Base-by-base conservation (phyloP, 2,797 vertebrate genomes). In the Neosilurus mollespiculum region DNA sequence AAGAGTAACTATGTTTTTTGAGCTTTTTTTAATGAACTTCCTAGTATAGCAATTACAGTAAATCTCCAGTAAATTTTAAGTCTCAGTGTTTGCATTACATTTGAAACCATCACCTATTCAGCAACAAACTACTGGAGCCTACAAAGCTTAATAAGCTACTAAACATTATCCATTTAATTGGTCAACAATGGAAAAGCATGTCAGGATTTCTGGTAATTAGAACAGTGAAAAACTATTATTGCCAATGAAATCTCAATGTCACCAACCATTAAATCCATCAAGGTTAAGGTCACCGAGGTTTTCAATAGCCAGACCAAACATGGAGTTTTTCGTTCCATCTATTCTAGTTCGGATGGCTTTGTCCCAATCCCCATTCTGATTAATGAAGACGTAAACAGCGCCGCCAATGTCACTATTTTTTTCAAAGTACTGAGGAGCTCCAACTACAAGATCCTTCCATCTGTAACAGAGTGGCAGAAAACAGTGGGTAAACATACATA, bases 401-500 rank as follows among this genome's bases (percentile, higher is more conserved):
- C 98, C 98, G 20, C 98, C 98, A 1, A 98, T 94, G 59, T 95
- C 94, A 72, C 92, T 90, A 0, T 96, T 93, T 86, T 97, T 96
- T 84, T 96, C 95, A 89, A 98, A 99, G 89, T 95, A 99, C 84
- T 99, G 98, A 0, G 98, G 98, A 0, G 98, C 98, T 88, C 98
- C 98, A 51, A 99, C 95, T 82, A 98, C 96, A 18, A 99, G 95
- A 91, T 99, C 98, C 88, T 97, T 92, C 98, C 98, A 99, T 14
- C 98, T 99, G 84, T 83, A 82, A 14, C 81, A 58, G 26, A 83
- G 69, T 34, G 53, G 69, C 14, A 70, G 81, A 22, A 49, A 67
- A n/a, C 0, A 7, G 22, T 4, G 66, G 8, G 15, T 66, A 73
- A 76, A 20, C 18, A 20, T 34, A n/a, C 4, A 11, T 12, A 53